phyloP scores from a whole-genome alignment of 2,797 vertebrate species.

The Craterocephalus amniculus region DNA sequence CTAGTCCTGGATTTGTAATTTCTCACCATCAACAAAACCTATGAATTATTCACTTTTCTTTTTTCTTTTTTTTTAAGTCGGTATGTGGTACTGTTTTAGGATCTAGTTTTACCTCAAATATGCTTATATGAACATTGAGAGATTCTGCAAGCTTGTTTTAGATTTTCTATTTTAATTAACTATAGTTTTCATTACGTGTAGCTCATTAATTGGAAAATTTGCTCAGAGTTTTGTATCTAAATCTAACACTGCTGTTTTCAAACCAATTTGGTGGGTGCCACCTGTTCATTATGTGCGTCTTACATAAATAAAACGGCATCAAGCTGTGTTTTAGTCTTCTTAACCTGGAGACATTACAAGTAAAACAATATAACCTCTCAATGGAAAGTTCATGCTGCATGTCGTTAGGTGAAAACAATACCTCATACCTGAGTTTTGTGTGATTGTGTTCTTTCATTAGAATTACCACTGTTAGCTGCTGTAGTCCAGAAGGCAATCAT shows the following conservation, averaged over 20 bases:
- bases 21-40: conserved; percentile 45
- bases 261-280: not conserved
- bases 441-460: conserved; percentile 27
- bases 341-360: not conserved
- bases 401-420: conserved; percentile 43
- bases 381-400: not conserved
- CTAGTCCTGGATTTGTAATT: conserved; percentile 47
- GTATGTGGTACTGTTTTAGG: conserved; percentile 70
- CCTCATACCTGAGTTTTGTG: conserved; percentile 57
- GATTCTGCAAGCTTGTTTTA: conserved; percentile 12
- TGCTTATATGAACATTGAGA: conserved; percentile 8
- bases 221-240: conserved; percentile 4
- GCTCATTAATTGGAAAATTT: conserved; percentile 32
- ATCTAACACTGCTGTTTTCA: conserved; percentile 1
- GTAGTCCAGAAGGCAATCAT: conserved; percentile 42
- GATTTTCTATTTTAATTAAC: no score
- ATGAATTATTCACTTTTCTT: conserved; percentile 24
- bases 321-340: conserved; percentile 4
- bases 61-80: conserved; percentile 52
- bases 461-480: conserved; percentile 19
- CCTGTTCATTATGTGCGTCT: not conserved
- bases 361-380: not conserved
- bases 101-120: conserved; percentile 13
- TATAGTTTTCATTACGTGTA: conserved; percentile 16
- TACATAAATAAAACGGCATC: conserved; percentile 8